Percentiles rank a stretch among this genome's conserved stretches.
Evolutionary conservation across 1,140 invertebrate genomes (phyloP).

Genomic region (Cardiocondyla obscurior): DNA sequence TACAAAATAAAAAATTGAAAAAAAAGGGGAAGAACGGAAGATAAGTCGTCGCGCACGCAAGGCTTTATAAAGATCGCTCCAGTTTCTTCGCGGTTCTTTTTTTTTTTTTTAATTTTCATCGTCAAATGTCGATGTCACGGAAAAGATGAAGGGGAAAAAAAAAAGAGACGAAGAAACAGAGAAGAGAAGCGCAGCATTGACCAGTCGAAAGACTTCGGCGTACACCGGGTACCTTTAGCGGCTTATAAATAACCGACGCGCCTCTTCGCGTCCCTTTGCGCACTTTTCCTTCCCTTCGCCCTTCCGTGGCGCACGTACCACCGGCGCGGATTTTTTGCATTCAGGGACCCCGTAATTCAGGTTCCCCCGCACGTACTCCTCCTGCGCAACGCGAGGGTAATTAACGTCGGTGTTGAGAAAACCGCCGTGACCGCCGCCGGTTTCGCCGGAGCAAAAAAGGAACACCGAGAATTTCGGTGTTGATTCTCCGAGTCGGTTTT

Average conservation of each 20-base stretch:
- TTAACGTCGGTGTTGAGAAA: conserved; percentile 57
- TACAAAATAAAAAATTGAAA: neutral
- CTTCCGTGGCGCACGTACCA: conserved; percentile 18
- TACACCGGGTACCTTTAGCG: conserved; percentile 41
- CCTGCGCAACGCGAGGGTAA: conserved; percentile 58
- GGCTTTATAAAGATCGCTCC: conserved; percentile 58
- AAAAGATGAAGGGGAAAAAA: neutral
- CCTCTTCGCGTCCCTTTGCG: conserved; percentile 66
- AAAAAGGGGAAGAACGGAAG: neutral
- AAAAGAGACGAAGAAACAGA: neutral
- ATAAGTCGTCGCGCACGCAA: conserved; percentile 13
- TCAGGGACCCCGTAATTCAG: conserved; percentile 69
- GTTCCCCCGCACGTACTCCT: conserved; percentile 65
- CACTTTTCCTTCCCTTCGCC: conserved; percentile 36
- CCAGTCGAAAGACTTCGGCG: conserved; percentile 48
- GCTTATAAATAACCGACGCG: conserved; percentile 67
- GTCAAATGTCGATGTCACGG: neutral
- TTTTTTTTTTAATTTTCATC: too few species aligned
- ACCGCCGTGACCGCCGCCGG: neutral
- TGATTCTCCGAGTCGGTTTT: conserved; percentile 10
- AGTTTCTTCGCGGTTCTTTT: conserved; percentile 34
- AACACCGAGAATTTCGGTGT: neutral
- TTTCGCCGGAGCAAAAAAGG: conserved; percentile 21
- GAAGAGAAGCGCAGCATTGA: conserved; percentile 5
- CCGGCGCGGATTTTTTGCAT: conserved; percentile 65